phyloP scores from a whole-genome alignment of 1,140 invertebrate genomes.

The Mamestra configurata region DNA sequence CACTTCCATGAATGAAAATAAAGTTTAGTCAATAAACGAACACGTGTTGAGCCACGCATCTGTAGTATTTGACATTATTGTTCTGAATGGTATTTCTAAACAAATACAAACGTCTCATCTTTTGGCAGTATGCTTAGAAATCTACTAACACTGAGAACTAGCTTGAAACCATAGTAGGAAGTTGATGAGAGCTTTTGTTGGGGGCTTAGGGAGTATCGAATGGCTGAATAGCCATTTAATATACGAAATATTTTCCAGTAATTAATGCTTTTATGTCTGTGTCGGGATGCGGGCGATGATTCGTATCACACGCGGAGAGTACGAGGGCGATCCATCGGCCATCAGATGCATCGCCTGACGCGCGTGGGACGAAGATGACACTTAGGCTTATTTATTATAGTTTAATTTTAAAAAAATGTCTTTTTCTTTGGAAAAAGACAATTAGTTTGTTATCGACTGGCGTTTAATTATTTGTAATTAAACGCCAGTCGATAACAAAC shows the following conservation, averaged over 20 bases:
- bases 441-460: not conserved
- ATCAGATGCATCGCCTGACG: slow-evolving; percentile 31
- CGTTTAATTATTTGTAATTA: slow-evolving; percentile 33
- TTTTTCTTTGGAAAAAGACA: not conserved
- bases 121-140: not conserved
- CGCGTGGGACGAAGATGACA: not conserved
- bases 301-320: slow-evolving; percentile 53
- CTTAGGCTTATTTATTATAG: slow-evolving; percentile 12
- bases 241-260: slow-evolving; percentile 41
- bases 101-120: not conserved
- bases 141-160: not conserved
- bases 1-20: slow-evolving; percentile 43
- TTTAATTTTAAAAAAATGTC: slow-evolving; percentile 14
- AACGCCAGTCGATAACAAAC: not conserved
- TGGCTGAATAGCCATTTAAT: not conserved
- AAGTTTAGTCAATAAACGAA: slow-evolving; percentile 45
- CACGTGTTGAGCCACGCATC: slow-evolving; percentile 45
- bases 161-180: not conserved
- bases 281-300: slow-evolving; percentile 50
- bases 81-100: slow-evolving; percentile 17
- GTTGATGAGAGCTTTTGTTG: not conserved
- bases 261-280: slow-evolving; percentile 13
- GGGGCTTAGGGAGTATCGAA: not conserved
- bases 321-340: slow-evolving; percentile 33
- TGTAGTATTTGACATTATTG: slow-evolving; percentile 37